Percentiles rank a stretch among this genome's conserved stretches.
phyloP scores from a whole-genome alignment of 1,140 invertebrate species.

The Aphelenchoides besseyi region DNA sequence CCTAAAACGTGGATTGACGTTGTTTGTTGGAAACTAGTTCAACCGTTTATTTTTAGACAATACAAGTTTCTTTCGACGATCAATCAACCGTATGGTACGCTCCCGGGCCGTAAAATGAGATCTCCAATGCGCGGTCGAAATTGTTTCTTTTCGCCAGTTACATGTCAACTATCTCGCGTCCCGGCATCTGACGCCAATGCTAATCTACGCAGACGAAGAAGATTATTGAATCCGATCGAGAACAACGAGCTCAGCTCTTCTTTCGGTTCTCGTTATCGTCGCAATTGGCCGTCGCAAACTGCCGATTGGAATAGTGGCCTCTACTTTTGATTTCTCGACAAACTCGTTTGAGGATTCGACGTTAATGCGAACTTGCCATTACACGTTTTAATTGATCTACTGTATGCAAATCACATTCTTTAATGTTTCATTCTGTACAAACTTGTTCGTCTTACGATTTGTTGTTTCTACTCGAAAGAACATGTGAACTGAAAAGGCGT shows the following conservation, averaged over 20 bases:
- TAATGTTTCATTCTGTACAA: too few species aligned
- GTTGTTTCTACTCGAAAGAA: too few species aligned
- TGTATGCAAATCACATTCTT: too few species aligned
- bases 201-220: not conserved
- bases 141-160: not conserved
- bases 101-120: not conserved
- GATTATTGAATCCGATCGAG: not conserved
- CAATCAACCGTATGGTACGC: not conserved
- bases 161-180: not conserved
- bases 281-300: not conserved
- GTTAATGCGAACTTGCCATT: too few species aligned
- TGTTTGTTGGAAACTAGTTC: too few species aligned
- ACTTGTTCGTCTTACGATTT: too few species aligned
- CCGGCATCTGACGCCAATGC: not conserved
- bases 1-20: slow-evolving; percentile 1
- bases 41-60: too few species aligned
- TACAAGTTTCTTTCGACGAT: too few species aligned
- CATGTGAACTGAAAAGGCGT: too few species aligned
- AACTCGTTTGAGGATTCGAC: too few species aligned
- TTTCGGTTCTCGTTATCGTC: not conserved
- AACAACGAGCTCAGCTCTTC: not conserved
- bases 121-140: not conserved
- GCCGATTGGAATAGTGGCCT: not conserved
- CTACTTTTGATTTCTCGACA: not conserved
- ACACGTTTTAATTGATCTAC: too few species aligned